Conservation (phyloP, 2,888 invertebrate genomes). For the Diaprepes abbreviatus region DNA sequence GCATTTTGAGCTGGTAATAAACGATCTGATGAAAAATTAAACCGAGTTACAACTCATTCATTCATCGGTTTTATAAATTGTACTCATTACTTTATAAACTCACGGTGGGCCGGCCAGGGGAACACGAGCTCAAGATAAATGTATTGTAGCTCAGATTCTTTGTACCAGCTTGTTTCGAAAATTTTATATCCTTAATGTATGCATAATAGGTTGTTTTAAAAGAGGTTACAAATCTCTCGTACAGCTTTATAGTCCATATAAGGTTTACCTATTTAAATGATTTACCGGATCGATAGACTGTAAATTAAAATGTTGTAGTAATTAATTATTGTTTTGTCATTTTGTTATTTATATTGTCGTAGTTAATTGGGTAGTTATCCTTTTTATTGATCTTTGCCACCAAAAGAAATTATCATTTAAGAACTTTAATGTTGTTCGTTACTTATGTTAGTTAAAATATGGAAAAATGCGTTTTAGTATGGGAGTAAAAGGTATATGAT, state of each 20-base stretch:
- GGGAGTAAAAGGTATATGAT: no score
- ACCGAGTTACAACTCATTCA: slow-evolving; percentile 62
- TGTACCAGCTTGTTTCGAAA: slow-evolving; percentile 47
- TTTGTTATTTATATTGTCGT: slow-evolving; percentile 34
- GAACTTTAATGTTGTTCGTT: no score
- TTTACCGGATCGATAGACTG: slow-evolving; percentile 37
- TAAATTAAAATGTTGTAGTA: slow-evolving; percentile 39
- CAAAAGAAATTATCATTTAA: slow-evolving; percentile 11
- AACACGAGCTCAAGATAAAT: slow-evolving; percentile 52
- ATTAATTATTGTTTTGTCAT: slow-evolving; percentile 44
- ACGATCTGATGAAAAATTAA: slow-evolving; percentile 64
- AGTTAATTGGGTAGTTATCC: slow-evolving; percentile 35
- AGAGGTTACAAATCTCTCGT: slow-evolving; percentile 48
- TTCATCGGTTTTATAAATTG: slow-evolving; percentile 61
- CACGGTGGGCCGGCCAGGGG: slow-evolving; percentile 57
- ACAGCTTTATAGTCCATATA: slow-evolving; percentile 41
- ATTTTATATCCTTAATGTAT: slow-evolving; percentile 49
- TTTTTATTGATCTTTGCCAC: slow-evolving; percentile 19
- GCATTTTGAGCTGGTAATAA: slow-evolving; percentile 60
- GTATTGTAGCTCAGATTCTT: slow-evolving; percentile 48
- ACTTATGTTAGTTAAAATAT: no score
- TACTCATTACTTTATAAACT: slow-evolving; percentile 60
- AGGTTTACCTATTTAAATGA: slow-evolving; percentile 40
- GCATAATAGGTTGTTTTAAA: slow-evolving; percentile 49
- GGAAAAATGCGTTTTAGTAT: no score